Base-by-base conservation (phyloP, 2,113 vertebrate genomes). In the Phylloscopus trochiloides region DNA sequence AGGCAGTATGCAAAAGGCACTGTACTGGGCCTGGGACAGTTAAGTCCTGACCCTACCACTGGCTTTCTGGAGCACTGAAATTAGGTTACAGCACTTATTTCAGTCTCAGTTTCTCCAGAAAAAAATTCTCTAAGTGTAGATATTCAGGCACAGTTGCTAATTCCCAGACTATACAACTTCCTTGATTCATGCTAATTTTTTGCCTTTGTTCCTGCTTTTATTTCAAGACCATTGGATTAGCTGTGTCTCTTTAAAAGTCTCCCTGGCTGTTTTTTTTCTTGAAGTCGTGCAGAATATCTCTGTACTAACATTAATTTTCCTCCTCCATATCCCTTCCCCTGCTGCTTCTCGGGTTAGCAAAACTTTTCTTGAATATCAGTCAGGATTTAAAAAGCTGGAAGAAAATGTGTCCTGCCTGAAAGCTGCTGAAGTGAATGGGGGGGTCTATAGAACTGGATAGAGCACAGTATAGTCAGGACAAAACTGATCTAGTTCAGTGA, bases 401-500 rank as follows among this genome's bases (percentile, higher is more conserved):
- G 47, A 77, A 45, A 48, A 19, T 1, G 0, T 5, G 15, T 78
- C 31, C 62, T 92, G 50, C 58, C 66, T 76, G 71, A 73, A 76
- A 66, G 36, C 28, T 73, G 32, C 45, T 88, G 67, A 70, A 79
- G 20, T 34, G 45, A 73, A 38, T 0, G 1, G 9, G 29, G 29
- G 19, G 5, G 1, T 7, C 84, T 89, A 24, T 8, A 84, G 65
- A 70, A 55, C 13, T 21, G 34, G 21, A 17, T 6, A 42, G 51
- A 52, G 8, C 8, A 38, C 0, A 0, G 13, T n/a, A 3, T 58
- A 34, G 17, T 83, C 12, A 15, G 72, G 54, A 63, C 40, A 61
- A 50, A 72, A 80, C 14, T 20, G 34, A 10, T 32, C 22, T 32
- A 26, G 42, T 36, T 82, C 54, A 54, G 28, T 0, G 3, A 7